Conservation (phyloP, 2,113 vertebrate species). For the Petrocephalus microphthalmus region DNA sequence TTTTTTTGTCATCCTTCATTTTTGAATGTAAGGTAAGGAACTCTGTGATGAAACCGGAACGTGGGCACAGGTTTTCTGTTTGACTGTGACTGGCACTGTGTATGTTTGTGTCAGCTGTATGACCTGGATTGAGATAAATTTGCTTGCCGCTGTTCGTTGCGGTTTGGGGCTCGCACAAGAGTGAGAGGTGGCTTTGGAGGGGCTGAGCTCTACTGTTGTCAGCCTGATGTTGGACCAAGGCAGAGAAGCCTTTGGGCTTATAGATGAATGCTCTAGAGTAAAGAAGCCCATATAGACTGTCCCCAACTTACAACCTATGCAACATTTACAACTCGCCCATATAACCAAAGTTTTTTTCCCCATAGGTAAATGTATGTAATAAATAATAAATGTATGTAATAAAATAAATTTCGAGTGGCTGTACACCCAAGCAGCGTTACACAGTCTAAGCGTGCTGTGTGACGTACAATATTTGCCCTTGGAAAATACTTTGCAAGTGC, state of each 20-base stretch:
- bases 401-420: background rate
- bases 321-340: background rate
- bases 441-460: background rate
- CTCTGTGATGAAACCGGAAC: constrained; percentile 33
- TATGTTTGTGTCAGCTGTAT: constrained; percentile 18
- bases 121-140: background rate
- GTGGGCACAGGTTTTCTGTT: background rate
- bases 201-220: background rate
- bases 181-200: background rate
- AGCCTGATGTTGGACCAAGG: background rate
- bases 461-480: background rate
- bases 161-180: background rate
- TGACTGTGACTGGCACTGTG: background rate
- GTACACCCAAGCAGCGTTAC: background rate
- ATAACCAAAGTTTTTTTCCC: background rate
- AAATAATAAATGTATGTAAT: too few relatives aligned
- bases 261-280: background rate
- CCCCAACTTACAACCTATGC: background rate
- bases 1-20: constrained; percentile 48
- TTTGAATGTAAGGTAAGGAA: constrained; percentile 61
- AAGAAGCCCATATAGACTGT: background rate
- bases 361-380: background rate
- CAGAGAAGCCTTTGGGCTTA: background rate
- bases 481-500: background rate
- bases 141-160: background rate